Conservation (phyloP, 2,888 invertebrate genomes). For the Acrocyrtus sp. region DNA sequence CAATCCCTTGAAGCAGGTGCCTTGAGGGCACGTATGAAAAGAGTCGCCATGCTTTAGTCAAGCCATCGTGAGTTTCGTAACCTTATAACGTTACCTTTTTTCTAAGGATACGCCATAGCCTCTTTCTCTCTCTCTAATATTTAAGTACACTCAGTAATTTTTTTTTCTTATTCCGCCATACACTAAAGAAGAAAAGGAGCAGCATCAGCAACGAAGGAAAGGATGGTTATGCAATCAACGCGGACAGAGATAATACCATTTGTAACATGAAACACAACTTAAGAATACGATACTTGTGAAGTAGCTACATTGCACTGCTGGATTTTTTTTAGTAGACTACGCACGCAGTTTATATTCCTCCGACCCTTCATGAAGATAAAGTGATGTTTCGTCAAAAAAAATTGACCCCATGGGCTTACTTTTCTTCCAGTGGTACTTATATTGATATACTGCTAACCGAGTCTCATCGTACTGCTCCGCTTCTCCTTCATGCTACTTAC, state of each 20-base stretch:
- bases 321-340: slow-evolving; percentile 13
- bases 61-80: slow-evolving; percentile 18
- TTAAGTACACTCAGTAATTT: background rate
- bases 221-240: slow-evolving; percentile 38
- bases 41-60: slow-evolving; percentile 23
- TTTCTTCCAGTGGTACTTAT: slow-evolving; percentile 43
- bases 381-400: slow-evolving; percentile 52
- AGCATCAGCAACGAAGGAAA: background rate
- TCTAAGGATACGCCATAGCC: too few relatives aligned
- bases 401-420: slow-evolving; percentile 54
- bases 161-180: too few relatives aligned
- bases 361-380: slow-evolving; percentile 54
- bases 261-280: slow-evolving; percentile 50
- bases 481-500: slow-evolving; percentile 2
- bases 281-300: slow-evolving; percentile 47
- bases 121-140: too few relatives aligned
- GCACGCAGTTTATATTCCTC: too few relatives aligned
- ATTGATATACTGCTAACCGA: slow-evolving; percentile 30
- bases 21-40: slow-evolving; percentile 34
- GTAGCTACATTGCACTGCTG: slow-evolving; percentile 2
- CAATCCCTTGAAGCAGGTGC: slow-evolving; percentile 38
- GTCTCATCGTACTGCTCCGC: slow-evolving; percentile 5
- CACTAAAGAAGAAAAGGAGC: background rate
- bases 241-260: slow-evolving; percentile 43
- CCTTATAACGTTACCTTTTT: background rate